A percentile compares a stretch with the other conserved stretches of the same genome.
These are phyloP conservation scores for Dicaeum eximium DNA, from an alignment of 2,113 vertebrate species.

Conservation along the genomic window DNA sequence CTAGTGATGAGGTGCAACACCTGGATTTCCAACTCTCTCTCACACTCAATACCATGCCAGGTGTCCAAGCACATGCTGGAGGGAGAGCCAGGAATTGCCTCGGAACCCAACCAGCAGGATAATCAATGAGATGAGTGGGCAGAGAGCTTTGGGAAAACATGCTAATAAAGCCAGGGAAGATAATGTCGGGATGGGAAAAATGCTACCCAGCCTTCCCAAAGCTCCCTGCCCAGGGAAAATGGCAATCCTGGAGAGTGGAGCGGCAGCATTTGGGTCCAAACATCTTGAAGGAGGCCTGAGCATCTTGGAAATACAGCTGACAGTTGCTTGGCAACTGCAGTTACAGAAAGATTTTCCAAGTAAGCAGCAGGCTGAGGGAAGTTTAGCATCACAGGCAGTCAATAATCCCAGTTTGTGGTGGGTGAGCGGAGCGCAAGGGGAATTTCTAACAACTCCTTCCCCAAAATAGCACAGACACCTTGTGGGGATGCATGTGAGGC, in stretches of 20 bases:
- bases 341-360: conserved; percentile 35
- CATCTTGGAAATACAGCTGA: conserved; percentile 11
- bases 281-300: background rate
- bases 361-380: conserved; percentile 20
- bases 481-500: fast-evolving
- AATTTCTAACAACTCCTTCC: background rate
- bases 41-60: fast-evolving
- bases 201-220: background rate
- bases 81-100: background rate
- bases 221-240: background rate
- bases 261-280: background rate
- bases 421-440: background rate
- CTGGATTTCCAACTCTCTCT: background rate
- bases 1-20: background rate
- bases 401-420: background rate
- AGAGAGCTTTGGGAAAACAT: background rate
- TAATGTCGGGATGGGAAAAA: background rate
- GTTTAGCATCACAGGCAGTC: conserved; percentile 7
- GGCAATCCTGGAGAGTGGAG: background rate
- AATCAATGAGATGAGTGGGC: background rate
- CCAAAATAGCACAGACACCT: fast-evolving
- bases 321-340: conserved; percentile 50
- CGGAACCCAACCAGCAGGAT: background rate
- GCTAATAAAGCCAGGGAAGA: background rate
- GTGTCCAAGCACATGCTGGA: background rate